Evolutionary conservation across 2,888 invertebrate species (phyloP).

Genomic region (Pocota personata): DNA sequence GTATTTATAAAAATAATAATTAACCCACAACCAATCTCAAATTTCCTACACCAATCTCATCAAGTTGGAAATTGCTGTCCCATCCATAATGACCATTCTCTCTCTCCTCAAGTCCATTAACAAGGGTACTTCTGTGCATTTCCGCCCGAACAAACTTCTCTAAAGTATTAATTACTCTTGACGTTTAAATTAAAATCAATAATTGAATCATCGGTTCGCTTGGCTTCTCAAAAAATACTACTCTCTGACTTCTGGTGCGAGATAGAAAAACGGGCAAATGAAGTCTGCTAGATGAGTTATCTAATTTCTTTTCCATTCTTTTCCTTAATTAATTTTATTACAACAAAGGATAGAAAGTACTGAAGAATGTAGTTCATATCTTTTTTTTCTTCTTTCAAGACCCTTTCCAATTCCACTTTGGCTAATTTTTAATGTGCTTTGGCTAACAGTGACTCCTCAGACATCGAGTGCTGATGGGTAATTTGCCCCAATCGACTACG

Average conservation of each 20-base stretch:
- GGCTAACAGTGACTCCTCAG: conserved; percentile 14
- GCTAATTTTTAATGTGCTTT: conserved; percentile 14
- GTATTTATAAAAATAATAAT: too few relatives aligned
- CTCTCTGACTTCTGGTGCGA: conserved; percentile 36
- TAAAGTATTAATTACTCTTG: conserved; percentile 63
- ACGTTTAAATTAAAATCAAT: conserved; percentile 66
- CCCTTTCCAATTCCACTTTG: conserved; percentile 5
- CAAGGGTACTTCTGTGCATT: conserved; percentile 56
- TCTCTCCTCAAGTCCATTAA: conserved; percentile 33
- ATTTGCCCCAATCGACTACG: conserved; percentile 36
- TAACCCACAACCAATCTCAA: background rate
- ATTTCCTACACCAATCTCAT: background rate
- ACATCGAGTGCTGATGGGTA: conserved; percentile 39
- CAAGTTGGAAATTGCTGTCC: background rate
- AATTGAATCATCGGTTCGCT: conserved; percentile 59
- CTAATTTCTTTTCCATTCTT: conserved; percentile 1
- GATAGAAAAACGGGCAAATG: background rate
- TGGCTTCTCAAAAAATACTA: conserved; percentile 22
- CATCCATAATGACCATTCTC: conserved; percentile 23
- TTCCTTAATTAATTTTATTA: conserved; percentile 43
- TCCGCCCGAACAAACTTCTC: conserved; percentile 54
- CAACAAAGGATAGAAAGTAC: conserved; percentile 19
- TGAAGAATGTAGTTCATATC: conserved; percentile 1
- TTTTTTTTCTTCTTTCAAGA: background rate
- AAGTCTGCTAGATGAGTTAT: conserved; percentile 27